These are phyloP conservation scores for Marmota monax DNA, from an alignment of 2,113 vertebrate species.

Conservation along the genomic window DNA sequence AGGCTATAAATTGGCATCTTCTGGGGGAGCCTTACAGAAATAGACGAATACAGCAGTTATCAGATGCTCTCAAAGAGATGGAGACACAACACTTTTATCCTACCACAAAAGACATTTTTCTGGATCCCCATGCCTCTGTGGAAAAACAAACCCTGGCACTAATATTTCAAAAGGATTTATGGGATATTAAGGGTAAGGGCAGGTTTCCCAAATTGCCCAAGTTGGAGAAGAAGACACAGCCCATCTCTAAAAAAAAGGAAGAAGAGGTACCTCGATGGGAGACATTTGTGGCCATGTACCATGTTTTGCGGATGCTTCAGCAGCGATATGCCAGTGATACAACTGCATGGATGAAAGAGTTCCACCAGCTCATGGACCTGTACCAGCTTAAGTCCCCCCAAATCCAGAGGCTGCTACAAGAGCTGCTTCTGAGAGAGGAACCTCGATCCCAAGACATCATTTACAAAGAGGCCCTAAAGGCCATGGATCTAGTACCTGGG, in stretches of 20 bases:
- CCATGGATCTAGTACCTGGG: background rate
- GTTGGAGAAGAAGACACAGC: background rate
- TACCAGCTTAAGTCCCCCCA: slow-evolving; percentile 72
- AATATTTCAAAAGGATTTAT: slow-evolving; percentile 73
- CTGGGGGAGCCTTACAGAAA: slow-evolving; percentile 65
- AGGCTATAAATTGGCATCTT: slow-evolving; percentile 53
- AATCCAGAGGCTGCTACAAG: slow-evolving; percentile 74
- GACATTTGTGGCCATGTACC: slow-evolving; percentile 64
- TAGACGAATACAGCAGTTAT: background rate
- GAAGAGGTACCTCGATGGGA: slow-evolving; percentile 41
- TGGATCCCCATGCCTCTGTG: background rate
- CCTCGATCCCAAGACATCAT: background rate
- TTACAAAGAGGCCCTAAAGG: background rate
- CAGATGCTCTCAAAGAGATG: background rate
- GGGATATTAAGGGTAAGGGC: slow-evolving; percentile 58
- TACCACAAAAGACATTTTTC: slow-evolving; percentile 14
- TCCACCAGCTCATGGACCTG: slow-evolving; percentile 69
- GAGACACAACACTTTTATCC: background rate
- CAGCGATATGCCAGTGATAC: background rate
- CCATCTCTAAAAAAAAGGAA: background rate
- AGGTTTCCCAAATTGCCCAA: slow-evolving; percentile 21
- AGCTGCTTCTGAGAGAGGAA: slow-evolving; percentile 51
- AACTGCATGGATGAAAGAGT: background rate
- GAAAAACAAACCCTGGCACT: slow-evolving; percentile 68
- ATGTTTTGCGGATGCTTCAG: slow-evolving; percentile 52